Evolutionary conservation across 2,888 invertebrate genomes (phyloP), one percentile per base, ranked within the genome.

Genomic region (Heterodera filipjevi): DNA sequence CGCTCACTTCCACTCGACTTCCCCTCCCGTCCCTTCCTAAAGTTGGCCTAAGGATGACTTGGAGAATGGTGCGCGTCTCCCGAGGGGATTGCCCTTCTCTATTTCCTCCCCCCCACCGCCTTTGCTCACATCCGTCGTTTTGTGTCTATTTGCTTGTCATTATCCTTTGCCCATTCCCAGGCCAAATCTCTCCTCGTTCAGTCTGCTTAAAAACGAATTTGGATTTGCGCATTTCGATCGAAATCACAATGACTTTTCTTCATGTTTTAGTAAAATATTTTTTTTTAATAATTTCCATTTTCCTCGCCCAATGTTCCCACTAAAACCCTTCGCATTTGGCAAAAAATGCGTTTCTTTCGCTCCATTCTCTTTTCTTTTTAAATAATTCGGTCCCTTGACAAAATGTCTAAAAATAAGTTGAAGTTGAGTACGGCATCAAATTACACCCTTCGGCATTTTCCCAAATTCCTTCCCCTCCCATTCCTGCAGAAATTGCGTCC

Each of bases 121-220:
- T 46, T 32, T 30, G 44, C 49, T 71, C 33, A 53, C 66, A 66
- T 46, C 66, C 66, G 39, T 39, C 39, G 68, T 64, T 68, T 35
- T 75, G 33, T 35, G 66, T 30, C 64, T 32, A 75, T 75, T 75
- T 75, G 75, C 75, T 75, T 30, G 64, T 75, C 75, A 75, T 75
- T 75, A 75, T 75, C 75, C 44, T 16, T 39, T 30, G 35, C n/a
- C 30, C 49, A 33, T n/a, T 27, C 75, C 30, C 14, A 35, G n/a
- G 46, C 73, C 59, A 59, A n/a, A 59, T 59, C 27, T 22, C n/a
- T 27, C 10, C 3, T 59, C 1, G 2, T 27, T 27, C 59, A 27
- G n/a, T 59, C 59, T 27, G 6, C 59, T 27, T 27, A 27, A 59
- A 59, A 59, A 5, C 8, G 27, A 27, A 27, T 59, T 59, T 59